phyloP scores from a whole-genome alignment of 2,113 vertebrate species.

The Brachirus orientalis region DNA sequence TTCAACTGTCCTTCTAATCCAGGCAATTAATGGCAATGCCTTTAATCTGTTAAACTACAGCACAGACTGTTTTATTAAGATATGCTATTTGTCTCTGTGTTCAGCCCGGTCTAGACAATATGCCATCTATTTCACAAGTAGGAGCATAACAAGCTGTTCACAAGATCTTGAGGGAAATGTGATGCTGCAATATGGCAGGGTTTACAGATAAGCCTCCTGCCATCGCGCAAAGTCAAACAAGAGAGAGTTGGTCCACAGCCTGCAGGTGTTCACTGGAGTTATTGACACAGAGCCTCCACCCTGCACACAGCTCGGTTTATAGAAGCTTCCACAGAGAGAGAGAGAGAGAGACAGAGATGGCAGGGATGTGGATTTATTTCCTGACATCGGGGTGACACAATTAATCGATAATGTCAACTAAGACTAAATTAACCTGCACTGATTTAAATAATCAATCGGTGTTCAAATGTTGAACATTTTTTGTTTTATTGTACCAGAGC shows the following conservation, averaged over 20 bases:
- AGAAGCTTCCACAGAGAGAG: too few relatives aligned
- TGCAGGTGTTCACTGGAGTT: slow-evolving; percentile 45
- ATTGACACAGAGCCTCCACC: slow-evolving; percentile 47
- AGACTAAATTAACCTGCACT: too few relatives aligned
- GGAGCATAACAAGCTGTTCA: slow-evolving; percentile 73
- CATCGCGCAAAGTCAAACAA: slow-evolving; percentile 68
- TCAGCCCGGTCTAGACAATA: slow-evolving; percentile 73
- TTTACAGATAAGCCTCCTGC: slow-evolving; percentile 69
- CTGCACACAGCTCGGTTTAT: slow-evolving; percentile 14
- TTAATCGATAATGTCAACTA: too few relatives aligned
- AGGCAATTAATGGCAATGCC: slow-evolving; percentile 55
- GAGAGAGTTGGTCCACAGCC: slow-evolving; percentile 61
- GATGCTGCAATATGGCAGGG: slow-evolving; percentile 67
- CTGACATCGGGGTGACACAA: background rate
- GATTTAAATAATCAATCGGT: too few relatives aligned
- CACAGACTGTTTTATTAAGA: slow-evolving; percentile 55
- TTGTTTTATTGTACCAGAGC: too few relatives aligned
- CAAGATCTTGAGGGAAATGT: slow-evolving; percentile 74
- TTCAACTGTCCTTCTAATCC: slow-evolving; percentile 50
- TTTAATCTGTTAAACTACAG: slow-evolving; percentile 68
- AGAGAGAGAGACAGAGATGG: too few relatives aligned
- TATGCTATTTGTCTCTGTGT: slow-evolving; percentile 67
- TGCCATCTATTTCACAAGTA: slow-evolving; percentile 65
- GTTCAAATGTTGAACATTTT: too few relatives aligned
- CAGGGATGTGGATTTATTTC: background rate